A percentile compares a stretch with the other conserved stretches of the same genome.
Conservation (phyloP, 2,888 invertebrate species). For the Melikaiella ostensackeni region DNA sequence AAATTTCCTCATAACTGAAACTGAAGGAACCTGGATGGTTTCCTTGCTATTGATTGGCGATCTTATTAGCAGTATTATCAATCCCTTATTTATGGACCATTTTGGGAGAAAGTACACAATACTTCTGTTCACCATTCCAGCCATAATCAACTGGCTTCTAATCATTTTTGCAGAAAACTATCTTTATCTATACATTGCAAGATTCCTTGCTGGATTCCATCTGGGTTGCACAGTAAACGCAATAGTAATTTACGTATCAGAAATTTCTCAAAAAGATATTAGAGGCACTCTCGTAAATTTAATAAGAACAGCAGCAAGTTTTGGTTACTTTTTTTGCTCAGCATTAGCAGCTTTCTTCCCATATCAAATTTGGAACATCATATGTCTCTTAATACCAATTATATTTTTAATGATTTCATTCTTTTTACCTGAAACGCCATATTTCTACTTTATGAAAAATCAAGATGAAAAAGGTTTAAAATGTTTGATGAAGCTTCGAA, state of each 20-base stretch:
- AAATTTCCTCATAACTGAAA: not conserved
- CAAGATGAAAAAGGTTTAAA: slow-evolving; percentile 1
- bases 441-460: slow-evolving; percentile 28
- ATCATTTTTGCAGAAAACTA: slow-evolving; percentile 28
- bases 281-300: slow-evolving; percentile 4
- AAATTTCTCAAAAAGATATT: slow-evolving; percentile 23
- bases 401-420: not conserved
- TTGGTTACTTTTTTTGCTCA: slow-evolving; percentile 4
- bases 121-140: slow-evolving; percentile 1
- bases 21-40: slow-evolving; percentile 23
- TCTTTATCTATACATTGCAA: not conserved
- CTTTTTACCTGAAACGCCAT: slow-evolving; percentile 22
- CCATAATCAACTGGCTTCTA: slow-evolving; percentile 6
- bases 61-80: not conserved
- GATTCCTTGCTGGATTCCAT: slow-evolving; percentile 24
- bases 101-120: slow-evolving; percentile 16
- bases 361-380: not conserved
- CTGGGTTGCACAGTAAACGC: not conserved
- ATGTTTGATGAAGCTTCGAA: slow-evolving; percentile 8
- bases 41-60: not conserved
- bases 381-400: not conserved
- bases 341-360: slow-evolving; percentile 4
- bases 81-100: slow-evolving; percentile 8
- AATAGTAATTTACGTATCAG: slow-evolving; percentile 1
- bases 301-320: not conserved